These are phyloP conservation scores for Encarsia formosa DNA, from an alignment of 2,888 invertebrate species.

Conservation along the genomic window DNA sequence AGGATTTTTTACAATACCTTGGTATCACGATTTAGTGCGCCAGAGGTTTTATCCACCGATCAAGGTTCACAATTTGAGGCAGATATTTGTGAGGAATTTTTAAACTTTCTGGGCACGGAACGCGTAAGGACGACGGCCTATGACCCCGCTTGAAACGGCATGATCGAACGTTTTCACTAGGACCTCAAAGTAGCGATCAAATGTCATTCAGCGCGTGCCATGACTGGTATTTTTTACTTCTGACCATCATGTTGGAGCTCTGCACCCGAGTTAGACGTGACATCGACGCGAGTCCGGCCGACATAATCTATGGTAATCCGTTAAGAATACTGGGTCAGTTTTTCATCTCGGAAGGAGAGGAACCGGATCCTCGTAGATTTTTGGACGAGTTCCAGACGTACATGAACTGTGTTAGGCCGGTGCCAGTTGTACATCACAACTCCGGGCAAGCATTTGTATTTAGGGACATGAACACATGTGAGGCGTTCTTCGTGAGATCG, in stretches of 20 bases:
- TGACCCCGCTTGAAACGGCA: neutral
- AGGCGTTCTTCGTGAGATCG: too few species aligned
- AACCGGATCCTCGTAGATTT: neutral
- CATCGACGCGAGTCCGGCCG: neutral
- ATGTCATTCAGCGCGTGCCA: too few species aligned
- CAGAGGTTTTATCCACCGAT: neutral
- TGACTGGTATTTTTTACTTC: neutral
- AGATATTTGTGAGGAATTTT: neutral
- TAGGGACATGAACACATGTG: neutral
- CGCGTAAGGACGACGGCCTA: neutral
- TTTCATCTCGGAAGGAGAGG: neutral
- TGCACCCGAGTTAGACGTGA: neutral
- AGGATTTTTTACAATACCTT: neutral
- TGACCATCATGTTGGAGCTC: neutral
- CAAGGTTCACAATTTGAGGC: neutral
- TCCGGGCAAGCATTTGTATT: too few species aligned
- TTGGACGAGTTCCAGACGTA: neutral
- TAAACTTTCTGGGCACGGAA: neutral
- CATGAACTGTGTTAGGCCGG: neutral
- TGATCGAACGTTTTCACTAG: too few species aligned
- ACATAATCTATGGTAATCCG: neutral
- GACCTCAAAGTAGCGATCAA: too few species aligned
- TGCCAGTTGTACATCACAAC: neutral
- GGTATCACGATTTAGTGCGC: neutral
- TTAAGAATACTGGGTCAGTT: neutral